A percentile compares a stretch with the other conserved stretches of the same genome.
phyloP scores from a whole-genome alignment of 2,888 invertebrate genomes.

The Serripes groenlandicus region DNA sequence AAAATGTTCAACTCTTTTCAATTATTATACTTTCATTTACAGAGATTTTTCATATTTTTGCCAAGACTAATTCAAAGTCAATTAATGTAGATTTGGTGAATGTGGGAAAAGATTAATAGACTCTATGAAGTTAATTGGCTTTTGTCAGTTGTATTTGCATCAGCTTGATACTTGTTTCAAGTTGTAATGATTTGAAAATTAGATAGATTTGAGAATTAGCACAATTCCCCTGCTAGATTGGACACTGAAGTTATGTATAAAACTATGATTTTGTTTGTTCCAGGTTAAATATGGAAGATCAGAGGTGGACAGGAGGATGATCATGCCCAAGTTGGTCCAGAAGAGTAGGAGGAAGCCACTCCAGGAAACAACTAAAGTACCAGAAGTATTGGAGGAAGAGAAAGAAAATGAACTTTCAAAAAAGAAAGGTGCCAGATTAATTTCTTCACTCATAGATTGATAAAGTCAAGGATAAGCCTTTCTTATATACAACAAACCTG shows the following conservation, averaged over 20 bases:
- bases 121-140: neutral
- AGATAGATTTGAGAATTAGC: neutral
- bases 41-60: too few species aligned
- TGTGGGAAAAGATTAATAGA: neutral
- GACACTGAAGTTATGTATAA: neutral
- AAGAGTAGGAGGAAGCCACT: constrained; percentile 34
- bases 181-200: neutral
- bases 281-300: constrained; percentile 74
- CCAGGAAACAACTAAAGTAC: constrained; percentile 3
- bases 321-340: constrained; percentile 77
- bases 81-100: neutral
- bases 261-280: neutral
- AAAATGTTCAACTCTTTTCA: too few species aligned
- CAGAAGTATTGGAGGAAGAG: constrained; percentile 28
- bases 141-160: neutral
- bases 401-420: constrained; percentile 56
- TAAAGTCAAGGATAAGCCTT: too few species aligned
- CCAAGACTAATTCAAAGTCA: too few species aligned
- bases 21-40: too few species aligned
- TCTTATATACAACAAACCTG: too few species aligned
- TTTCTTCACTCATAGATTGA: too few species aligned
- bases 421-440: constrained; percentile 45
- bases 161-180: neutral
- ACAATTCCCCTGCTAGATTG: neutral
- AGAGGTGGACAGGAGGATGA: constrained; percentile 74